Evolutionary conservation across 2,888 invertebrate genomes (phyloP).

Genomic region (Drosophila suboccidentalis): DNA sequence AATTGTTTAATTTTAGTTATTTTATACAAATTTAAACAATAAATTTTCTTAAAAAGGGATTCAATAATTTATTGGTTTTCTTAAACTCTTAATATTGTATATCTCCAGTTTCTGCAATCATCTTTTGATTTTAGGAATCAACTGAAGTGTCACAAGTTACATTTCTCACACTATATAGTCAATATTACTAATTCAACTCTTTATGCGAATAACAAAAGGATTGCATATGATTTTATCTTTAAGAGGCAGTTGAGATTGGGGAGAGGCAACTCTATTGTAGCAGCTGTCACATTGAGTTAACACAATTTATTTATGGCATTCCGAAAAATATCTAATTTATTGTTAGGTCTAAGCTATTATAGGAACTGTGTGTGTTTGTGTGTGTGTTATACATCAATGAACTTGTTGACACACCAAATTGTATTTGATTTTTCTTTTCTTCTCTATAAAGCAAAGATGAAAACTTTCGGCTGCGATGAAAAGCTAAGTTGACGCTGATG

Average conservation of each 20-base stretch:
- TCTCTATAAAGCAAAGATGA: slow-evolving; percentile 2
- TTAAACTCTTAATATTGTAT: not conserved
- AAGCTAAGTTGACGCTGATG: slow-evolving; percentile 22
- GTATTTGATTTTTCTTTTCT: slow-evolving; percentile 2
- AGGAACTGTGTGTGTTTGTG: not conserved
- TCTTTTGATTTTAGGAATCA: not conserved
- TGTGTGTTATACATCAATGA: slow-evolving; percentile 49
- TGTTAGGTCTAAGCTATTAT: slow-evolving; percentile 23
- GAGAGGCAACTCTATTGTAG: slow-evolving; percentile 13
- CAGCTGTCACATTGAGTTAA: slow-evolving; percentile 29
- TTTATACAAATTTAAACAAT: not conserved
- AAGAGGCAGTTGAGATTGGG: not conserved
- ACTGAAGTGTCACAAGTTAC: not conserved
- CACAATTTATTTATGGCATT: slow-evolving; percentile 37
- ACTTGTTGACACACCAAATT: slow-evolving; percentile 63
- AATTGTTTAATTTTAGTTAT: not conserved
- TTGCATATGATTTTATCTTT: slow-evolving; percentile 5
- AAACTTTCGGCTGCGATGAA: slow-evolving; percentile 13
- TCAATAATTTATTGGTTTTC: not conserved
- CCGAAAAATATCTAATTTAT: slow-evolving; percentile 64
- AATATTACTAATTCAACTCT: not conserved
- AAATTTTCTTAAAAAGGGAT: accelerated
- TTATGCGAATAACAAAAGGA: slow-evolving; percentile 8
- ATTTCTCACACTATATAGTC: not conserved
- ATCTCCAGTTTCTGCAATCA: not conserved